A percentile compares a stretch with the other conserved stretches of the same genome.
phyloP scores from a whole-genome alignment of 2,888 invertebrate genomes.

The Galeopsomyia nigrocyanea region DNA sequence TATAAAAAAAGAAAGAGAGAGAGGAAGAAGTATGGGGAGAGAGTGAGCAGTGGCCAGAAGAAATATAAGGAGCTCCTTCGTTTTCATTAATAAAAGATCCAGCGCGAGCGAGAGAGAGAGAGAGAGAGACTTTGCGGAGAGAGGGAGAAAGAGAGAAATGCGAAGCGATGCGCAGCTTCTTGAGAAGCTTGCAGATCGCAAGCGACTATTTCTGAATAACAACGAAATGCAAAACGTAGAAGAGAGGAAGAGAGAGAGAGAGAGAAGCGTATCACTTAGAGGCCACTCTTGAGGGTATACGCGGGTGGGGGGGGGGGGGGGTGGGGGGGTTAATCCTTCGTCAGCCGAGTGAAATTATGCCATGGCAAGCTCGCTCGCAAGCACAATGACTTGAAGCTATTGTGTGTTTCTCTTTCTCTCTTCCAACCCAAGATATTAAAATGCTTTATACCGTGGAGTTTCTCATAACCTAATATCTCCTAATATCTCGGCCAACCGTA shows the following conservation, averaged over 20 bases:
- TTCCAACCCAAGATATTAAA: constrained; percentile 30
- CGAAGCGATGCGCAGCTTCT: constrained; percentile 11
- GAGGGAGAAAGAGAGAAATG: constrained; percentile 34
- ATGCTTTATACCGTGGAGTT: constrained; percentile 27
- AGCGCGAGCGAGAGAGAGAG: constrained; percentile 48
- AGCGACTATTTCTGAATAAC: constrained; percentile 62
- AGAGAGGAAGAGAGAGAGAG: constrained; percentile 6
- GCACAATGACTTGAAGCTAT: constrained; percentile 20
- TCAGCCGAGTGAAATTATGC: constrained; percentile 51
- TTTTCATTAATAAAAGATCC: constrained; percentile 63
- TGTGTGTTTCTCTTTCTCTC: constrained; percentile 16
- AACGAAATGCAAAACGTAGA: constrained; percentile 59
- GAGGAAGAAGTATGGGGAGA: neutral
- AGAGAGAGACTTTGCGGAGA: constrained; percentile 21
- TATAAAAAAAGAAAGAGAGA: neutral
- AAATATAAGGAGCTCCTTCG: constrained; percentile 54
- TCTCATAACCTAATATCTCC: constrained; percentile 37
- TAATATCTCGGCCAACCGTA: constrained; percentile 11
- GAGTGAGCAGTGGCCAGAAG: constrained; percentile 38
- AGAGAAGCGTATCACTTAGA: constrained; percentile 42
- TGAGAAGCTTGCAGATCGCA: constrained; percentile 19
- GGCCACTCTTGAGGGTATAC: neutral
- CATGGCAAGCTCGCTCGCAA: constrained; percentile 42
- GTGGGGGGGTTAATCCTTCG: constrained; percentile 50
- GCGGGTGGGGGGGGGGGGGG: constrained; percentile 12